phyloP scores from a whole-genome alignment of 2,797 vertebrate genomes.

The Psittacula echo region DNA sequence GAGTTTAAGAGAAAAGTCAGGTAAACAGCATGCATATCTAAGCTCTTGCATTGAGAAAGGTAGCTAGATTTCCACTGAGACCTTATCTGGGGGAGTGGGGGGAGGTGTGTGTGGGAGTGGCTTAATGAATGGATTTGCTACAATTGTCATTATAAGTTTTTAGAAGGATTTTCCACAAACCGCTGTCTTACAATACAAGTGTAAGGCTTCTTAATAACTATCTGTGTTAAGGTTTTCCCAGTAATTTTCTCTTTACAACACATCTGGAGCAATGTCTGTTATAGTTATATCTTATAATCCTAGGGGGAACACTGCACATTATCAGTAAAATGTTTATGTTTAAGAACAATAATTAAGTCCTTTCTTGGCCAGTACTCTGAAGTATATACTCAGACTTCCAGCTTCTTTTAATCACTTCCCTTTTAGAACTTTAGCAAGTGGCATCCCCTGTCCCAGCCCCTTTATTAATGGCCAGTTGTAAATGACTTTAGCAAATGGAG shows the following conservation, averaged over 20 bases:
- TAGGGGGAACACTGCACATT: slow-evolving; percentile 59
- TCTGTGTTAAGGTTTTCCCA: slow-evolving; percentile 49
- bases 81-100: not conserved
- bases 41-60: not conserved
- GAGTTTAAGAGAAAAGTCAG: not conserved
- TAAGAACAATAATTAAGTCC: slow-evolving; percentile 68
- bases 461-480: slow-evolving; percentile 75
- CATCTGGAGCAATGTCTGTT: slow-evolving; percentile 65
- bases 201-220: slow-evolving; percentile 27
- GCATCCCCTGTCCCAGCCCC: slow-evolving; percentile 29
- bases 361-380: slow-evolving; percentile 32
- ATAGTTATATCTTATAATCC: slow-evolving; percentile 63
- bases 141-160: not conserved
- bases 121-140: not conserved
- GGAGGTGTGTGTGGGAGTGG: not conserved
- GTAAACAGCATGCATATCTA: not conserved
- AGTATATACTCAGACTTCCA: slow-evolving; percentile 41
- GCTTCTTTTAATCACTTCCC: slow-evolving; percentile 50
- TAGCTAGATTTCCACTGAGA: not conserved
- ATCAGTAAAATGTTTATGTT: slow-evolving; percentile 68
- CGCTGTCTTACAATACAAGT: slow-evolving; percentile 4
- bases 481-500: slow-evolving; percentile 77
- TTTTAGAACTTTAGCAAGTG: slow-evolving; percentile 61
- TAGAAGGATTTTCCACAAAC: not conserved
- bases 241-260: slow-evolving; percentile 58